Percentiles rank a stretch among this genome's conserved stretches.
These are phyloP conservation scores for Xerus rutilus DNA, from an alignment of 2,797 vertebrate genomes.

Conservation along the genomic window DNA sequence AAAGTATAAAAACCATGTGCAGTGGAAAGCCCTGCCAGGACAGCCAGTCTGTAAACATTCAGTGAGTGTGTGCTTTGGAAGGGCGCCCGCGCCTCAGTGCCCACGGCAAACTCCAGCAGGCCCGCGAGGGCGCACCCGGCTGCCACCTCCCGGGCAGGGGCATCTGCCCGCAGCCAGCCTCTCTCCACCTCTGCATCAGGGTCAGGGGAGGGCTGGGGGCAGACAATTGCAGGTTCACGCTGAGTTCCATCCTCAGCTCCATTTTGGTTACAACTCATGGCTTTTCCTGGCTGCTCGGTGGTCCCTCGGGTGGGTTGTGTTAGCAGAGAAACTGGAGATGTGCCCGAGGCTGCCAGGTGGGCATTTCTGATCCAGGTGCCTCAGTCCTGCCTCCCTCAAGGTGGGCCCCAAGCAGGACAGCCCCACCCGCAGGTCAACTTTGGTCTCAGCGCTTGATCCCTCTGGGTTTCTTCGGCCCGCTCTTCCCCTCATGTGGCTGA, in stretches of 20 bases:
- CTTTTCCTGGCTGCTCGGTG: slow-evolving; percentile 73
- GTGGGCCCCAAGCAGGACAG: slow-evolving; percentile 45
- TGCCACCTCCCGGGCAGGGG: slow-evolving; percentile 30
- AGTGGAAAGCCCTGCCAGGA: slow-evolving; percentile 92
- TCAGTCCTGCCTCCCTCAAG: slow-evolving; percentile 56
- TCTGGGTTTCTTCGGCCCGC: slow-evolving; percentile 63
- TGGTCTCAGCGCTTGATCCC: slow-evolving; percentile 79
- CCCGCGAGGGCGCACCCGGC: not conserved
- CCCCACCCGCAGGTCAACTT: slow-evolving; percentile 63
- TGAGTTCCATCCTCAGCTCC: slow-evolving; percentile 32
- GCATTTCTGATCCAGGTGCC: slow-evolving; percentile 37
- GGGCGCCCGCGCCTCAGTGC: slow-evolving; percentile 97
- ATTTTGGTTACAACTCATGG: slow-evolving; percentile 67
- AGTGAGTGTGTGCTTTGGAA: slow-evolving; percentile 94
- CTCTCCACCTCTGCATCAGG: not conserved
- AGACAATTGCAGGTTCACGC: slow-evolving; percentile 36
- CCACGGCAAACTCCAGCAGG: slow-evolving; percentile 88
- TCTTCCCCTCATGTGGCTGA: slow-evolving; percentile 76
- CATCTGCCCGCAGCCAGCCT: not conserved
- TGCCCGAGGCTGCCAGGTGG: not conserved
- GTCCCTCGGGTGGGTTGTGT: slow-evolving; percentile 32
- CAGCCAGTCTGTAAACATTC: slow-evolving; percentile 97
- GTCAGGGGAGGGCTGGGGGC: slow-evolving; percentile 8
- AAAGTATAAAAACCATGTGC: slow-evolving; percentile 92
- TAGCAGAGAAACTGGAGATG: not conserved